These are phyloP conservation scores for Aeoliscus strigatus DNA, from an alignment of 2,797 vertebrate species.

Conservation along the genomic window DNA sequence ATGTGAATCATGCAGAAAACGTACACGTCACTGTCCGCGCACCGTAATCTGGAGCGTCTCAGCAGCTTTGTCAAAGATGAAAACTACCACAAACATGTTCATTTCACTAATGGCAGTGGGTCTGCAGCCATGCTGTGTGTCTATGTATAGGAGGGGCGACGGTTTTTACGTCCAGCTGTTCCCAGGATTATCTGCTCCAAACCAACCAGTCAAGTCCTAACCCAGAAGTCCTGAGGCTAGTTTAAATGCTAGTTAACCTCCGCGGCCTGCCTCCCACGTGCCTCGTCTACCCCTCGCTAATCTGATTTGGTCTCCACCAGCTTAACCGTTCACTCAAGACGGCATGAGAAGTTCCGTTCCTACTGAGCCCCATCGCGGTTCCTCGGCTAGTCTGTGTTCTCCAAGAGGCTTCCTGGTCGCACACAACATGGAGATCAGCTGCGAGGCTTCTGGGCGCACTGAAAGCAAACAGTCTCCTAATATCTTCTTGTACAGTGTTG, in stretches of 20 bases:
- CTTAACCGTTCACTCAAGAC: conserved; percentile 14
- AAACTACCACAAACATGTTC: conserved; percentile 8
- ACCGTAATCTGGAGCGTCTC: background rate
- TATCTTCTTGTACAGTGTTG: no score
- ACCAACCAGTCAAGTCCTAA: conserved; percentile 49
- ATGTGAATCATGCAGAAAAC: conserved; percentile 20
- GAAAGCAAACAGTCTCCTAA: conserved; percentile 39
- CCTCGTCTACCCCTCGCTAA: conserved; percentile 23
- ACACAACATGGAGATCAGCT: conserved; percentile 34
- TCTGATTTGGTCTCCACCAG: conserved; percentile 29
- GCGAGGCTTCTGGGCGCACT: no score
- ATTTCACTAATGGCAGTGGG: conserved; percentile 10
- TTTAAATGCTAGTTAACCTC: conserved; percentile 45
- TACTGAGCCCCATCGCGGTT: no score
- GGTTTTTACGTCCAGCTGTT: conserved; percentile 53
- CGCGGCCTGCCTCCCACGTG: conserved; percentile 5
- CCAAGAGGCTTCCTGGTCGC: conserved; percentile 29
- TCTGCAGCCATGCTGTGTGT: conserved; percentile 12
- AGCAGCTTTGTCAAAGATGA: conserved; percentile 17
- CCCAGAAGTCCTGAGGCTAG: conserved; percentile 41
- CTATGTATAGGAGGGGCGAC: conserved; percentile 7
- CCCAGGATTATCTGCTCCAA: conserved; percentile 53
- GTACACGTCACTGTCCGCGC: conserved; percentile 6
- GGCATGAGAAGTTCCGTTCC: conserved; percentile 16
- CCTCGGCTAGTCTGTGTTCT: conserved; percentile 6